Base-by-base conservation (phyloP, 2,797 vertebrate species). In the Xiphorhynchus erythropygius region DNA sequence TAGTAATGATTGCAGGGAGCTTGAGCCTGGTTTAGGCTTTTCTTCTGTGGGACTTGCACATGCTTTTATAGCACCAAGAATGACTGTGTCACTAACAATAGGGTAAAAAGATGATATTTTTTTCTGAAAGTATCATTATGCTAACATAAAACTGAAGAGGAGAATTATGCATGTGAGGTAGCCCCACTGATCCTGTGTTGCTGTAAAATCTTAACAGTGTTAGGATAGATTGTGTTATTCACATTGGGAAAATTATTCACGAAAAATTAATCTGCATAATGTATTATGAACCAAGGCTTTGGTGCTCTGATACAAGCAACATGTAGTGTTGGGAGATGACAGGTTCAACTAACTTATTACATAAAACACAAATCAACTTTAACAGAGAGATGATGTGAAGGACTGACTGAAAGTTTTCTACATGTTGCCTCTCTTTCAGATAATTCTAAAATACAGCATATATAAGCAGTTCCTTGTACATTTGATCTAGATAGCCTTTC, bases 21-120 rank as follows among this genome's bases (percentile, higher is more conserved):
- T 3, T 15, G 30, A 42, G 47, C 2, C 10, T n/a, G 9, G 11
- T 16, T 46, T 25, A 18, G 8, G 5, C 3, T 2, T 5, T 15
- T 10, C 42, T 65, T 73, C 21, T 3, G 15, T 25, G 6, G 18
- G 10, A 9, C 9, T 9, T 37, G n/a, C 3, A 12, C 10, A 5
- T 33, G 30, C 21, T 64, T 69, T 56, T 59, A 68, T 4, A 65
- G 44, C 13, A 33, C 30, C 6, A 37, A 46, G n/a, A 32, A 65
- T 11, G 18, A 35, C 21, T 17, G n/a, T 7, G 18, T 59, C 23
- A 21, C 11, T 37, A 76, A 44, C 1, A 2, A 4, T 25, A 55
- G 7, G 7, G n/a, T 41, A 92, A 44, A 41, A 1, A 60, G 16
- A 19, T 5, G 7, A 37, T 35, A n/a, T 91, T 84, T 84, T 17